phyloP scores from a whole-genome alignment of 2,888 invertebrate species.

The Pyrgus malvae region DNA sequence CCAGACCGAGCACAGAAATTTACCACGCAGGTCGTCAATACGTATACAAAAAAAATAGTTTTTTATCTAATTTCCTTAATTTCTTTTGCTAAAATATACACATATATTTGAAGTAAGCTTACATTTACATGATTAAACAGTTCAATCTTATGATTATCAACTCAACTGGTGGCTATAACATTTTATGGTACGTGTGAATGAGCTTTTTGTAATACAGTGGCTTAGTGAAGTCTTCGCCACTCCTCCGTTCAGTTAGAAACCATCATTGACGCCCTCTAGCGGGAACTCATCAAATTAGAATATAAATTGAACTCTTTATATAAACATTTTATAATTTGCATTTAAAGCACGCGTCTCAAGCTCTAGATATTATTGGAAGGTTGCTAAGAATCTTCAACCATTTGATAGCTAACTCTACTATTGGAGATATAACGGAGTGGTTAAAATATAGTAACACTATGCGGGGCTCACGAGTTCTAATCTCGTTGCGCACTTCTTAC shows the following conservation, averaged over 20 bases:
- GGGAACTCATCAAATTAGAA: slow-evolving; percentile 69
- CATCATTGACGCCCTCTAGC: slow-evolving; percentile 54
- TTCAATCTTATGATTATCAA: neutral
- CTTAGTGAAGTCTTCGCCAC: slow-evolving; percentile 2
- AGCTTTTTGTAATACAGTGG: neutral
- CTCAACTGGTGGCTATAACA: neutral
- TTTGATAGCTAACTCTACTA: no score
- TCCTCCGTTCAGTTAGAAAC: slow-evolving; percentile 51
- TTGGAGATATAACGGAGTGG: no score
- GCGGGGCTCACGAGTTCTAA: no score
- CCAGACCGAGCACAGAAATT: no score
- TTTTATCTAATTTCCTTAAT: no score
- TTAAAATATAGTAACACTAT: no score
- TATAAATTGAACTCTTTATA: slow-evolving; percentile 78
- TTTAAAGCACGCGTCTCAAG: slow-evolving; percentile 55
- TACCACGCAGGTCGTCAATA: no score
- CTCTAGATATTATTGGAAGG: slow-evolving; percentile 10
- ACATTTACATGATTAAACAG: neutral
- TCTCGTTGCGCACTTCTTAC: no score
- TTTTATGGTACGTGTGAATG: neutral
- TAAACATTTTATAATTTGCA: slow-evolving; percentile 74
- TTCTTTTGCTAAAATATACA: no score
- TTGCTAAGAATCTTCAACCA: no score
- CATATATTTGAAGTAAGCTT: no score
- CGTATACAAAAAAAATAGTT: no score